Conservation (phyloP, 1,140 invertebrate genomes). For the Conus betulinus region DNA sequence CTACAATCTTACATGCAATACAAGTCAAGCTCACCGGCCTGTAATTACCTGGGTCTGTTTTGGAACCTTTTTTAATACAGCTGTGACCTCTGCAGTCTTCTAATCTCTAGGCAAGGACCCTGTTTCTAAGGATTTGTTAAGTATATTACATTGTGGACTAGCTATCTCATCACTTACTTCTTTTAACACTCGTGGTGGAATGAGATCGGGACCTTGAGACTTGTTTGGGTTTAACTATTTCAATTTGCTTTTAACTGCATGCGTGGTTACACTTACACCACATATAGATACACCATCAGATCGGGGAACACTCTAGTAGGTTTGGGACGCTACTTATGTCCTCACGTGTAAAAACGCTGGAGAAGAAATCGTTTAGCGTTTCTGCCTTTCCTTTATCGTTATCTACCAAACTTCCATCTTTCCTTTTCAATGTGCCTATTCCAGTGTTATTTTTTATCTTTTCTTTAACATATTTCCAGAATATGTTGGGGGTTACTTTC, state of each 20-base stretch:
- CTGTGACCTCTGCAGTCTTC: too few species aligned
- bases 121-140: slow-evolving; percentile 1
- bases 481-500: neutral
- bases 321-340: neutral
- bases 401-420: neutral
- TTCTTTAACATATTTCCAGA: neutral
- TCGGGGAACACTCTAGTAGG: neutral
- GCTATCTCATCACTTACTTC: neutral
- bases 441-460: neutral
- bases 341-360: neutral
- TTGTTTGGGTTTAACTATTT: neutral
- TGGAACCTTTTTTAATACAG: neutral
- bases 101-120: too few species aligned
- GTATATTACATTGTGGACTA: neutral
- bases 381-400: neutral
- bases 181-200: neutral
- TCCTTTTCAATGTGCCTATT: neutral
- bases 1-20: neutral
- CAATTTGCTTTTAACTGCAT: neutral
- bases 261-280: neutral
- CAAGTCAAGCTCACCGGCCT: neutral
- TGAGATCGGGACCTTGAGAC: neutral
- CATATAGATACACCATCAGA: neutral
- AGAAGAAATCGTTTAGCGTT: neutral
- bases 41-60: neutral